Conservation (phyloP, 2,797 vertebrate species). For the Cyprinodon diabolis region DNA sequence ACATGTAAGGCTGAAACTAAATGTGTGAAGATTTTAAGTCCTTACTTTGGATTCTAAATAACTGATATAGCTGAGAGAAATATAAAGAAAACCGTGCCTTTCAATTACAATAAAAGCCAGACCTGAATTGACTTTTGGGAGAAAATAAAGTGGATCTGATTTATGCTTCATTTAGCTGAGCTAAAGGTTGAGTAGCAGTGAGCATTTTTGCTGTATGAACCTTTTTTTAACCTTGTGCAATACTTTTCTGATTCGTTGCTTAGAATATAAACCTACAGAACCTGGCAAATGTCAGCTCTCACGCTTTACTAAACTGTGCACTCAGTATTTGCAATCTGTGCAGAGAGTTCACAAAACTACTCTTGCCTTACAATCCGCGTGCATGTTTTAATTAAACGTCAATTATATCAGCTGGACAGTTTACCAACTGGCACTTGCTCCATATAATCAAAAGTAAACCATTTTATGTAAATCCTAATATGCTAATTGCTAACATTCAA, state of each 20-base stretch:
- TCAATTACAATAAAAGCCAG: not conserved
- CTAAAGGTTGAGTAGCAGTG: not conserved
- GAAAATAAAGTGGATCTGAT: not conserved
- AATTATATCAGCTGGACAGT: too few species aligned
- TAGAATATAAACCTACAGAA: not conserved
- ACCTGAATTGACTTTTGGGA: not conserved
- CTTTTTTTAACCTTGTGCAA: not conserved
- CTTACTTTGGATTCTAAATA: too few species aligned
- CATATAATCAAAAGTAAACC: not conserved
- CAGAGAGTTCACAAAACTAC: too few species aligned
- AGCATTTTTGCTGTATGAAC: not conserved
- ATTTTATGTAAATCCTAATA: not conserved
- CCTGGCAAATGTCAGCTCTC: too few species aligned
- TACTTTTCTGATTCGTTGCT: not conserved
- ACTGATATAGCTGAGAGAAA: too few species aligned
- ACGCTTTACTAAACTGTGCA: too few species aligned
- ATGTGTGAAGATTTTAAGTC: too few species aligned
- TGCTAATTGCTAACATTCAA: not conserved
- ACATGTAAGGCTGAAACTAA: not conserved
- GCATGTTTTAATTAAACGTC: too few species aligned
- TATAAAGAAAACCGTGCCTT: not conserved
- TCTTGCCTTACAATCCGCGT: too few species aligned
- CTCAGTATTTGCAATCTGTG: too few species aligned
- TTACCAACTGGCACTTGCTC: too few species aligned
- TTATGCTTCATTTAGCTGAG: not conserved